A percentile compares a stretch with the other conserved stretches of the same genome.
Evolutionary conservation across 2,888 invertebrate genomes (phyloP).

Genomic region (Synergus itoensis): DNA sequence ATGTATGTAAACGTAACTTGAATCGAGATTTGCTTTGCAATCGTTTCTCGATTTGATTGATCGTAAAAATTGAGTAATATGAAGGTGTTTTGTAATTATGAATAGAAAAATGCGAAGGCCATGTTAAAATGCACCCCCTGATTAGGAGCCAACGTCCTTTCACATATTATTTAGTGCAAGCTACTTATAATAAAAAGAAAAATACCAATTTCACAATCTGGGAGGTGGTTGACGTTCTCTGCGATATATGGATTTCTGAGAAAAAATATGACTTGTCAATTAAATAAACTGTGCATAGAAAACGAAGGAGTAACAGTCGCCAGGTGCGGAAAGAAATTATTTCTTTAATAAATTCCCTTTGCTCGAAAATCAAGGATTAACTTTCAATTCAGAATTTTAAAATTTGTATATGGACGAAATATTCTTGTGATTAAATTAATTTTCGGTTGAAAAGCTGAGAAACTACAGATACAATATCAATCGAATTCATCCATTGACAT

Average conservation of each 20-base stretch:
- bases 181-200: neutral
- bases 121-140: slow-evolving; percentile 17
- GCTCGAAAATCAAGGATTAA: neutral
- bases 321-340: neutral
- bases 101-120: slow-evolving; percentile 4
- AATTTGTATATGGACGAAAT: too few relatives aligned
- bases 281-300: neutral
- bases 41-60: neutral
- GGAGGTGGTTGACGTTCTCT: neutral
- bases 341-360: neutral
- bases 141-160: neutral
- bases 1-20: neutral
- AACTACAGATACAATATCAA: neutral
- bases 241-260: neutral
- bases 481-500: neutral
- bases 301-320: neutral
- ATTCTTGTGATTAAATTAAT: too few relatives aligned
- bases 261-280: neutral
- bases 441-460: too few relatives aligned
- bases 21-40: neutral
- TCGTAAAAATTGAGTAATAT: neutral
- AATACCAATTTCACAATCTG: neutral
- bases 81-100: neutral
- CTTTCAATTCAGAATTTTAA: neutral
- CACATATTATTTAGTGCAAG: neutral